Evolutionary conservation across 2,113 vertebrate genomes (phyloP), one percentile per base, ranked within the genome.

Genomic region (Uria aalge): DNA sequence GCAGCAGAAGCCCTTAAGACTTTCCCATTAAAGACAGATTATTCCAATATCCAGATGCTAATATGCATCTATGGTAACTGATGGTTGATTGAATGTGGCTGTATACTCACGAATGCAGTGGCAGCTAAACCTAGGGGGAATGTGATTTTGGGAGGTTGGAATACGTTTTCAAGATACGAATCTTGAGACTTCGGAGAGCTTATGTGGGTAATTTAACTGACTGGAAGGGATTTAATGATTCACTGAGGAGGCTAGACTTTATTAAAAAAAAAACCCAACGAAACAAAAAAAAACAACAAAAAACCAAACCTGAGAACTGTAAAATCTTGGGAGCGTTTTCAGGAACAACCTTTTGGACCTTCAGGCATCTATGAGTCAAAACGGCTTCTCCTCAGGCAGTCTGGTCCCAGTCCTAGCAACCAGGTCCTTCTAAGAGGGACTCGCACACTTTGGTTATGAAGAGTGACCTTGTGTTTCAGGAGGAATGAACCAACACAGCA

Each of bases 21-120:
- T 45, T 92, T 84, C 41, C 64, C 36, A 23, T 91, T 85, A 62
- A 81, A 92, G 88, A 92, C 77, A 79, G 94, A 87, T 94, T 64
- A 91, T 90, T 94, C n/a, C 62, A 47, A 8, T 64, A 40, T 71
- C 10, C 64, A 56, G 50, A 48, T 64, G 55, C 16, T 63, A 43
- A 38, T 4, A 1, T 18, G 34, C 64, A 9, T 64, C 72, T 63
- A 0, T 64, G 52, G 79, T 52, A 92, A 6, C 21, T 64, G 59
- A 14, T 32, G 5, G 47, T 9, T 80, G 79, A 66, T 69, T 63
- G 88, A 87, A 17, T 26, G 40, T 81, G 85, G 47, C 83, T 89
- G 19, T 9, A 40, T 45, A 3, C 55, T 73, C 64, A 74, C 3
- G 9, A 79, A 14, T 55, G 60, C 73, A 41, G 22, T 78, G 56